Percentiles rank a stretch among this genome's conserved stretches.
phyloP scores from a whole-genome alignment of 2,888 invertebrate species.

The Epistrophella euchroma region DNA sequence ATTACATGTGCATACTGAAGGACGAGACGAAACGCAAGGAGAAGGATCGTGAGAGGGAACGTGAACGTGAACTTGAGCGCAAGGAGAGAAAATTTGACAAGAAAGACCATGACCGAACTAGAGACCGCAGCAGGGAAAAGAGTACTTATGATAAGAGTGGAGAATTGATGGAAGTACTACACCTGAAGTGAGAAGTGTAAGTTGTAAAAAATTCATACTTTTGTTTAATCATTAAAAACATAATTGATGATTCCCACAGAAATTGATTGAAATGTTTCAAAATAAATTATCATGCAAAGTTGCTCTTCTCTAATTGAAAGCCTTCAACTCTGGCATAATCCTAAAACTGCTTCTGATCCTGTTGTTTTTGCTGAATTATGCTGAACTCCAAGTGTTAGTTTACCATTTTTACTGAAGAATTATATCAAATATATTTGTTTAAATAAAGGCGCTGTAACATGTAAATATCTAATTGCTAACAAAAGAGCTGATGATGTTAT shows the following conservation, averaged over 20 bases:
- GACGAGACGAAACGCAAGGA: conserved; percentile 91
- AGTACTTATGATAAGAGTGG: conserved; percentile 82
- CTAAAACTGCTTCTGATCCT: conserved; percentile 94
- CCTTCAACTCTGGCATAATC: conserved; percentile 96
- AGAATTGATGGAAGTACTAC: conserved; percentile 95
- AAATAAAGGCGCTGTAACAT: conserved; percentile 88
- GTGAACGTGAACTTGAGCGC: conserved; percentile 87
- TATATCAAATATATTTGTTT: background rate
- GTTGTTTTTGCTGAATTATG: conserved; percentile 97
- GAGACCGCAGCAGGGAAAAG: conserved; percentile 80
- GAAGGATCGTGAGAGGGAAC: conserved; percentile 87
- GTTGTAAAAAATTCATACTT: conserved; percentile 70
- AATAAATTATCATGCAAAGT: conserved; percentile 86
- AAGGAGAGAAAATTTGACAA: conserved; percentile 81
- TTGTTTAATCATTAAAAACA: background rate
- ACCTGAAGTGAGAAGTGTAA: conserved; percentile 87
- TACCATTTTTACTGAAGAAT: background rate
- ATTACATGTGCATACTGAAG: conserved; percentile 93
- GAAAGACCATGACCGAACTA: conserved; percentile 62
- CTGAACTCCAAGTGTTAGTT: conserved; percentile 97
- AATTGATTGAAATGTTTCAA: conserved; percentile 92
- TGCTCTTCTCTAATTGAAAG: conserved; percentile 95
- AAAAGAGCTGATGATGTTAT: conserved; percentile 96
- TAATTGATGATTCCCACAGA: conserved; percentile 80
- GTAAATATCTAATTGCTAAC: conserved; percentile 93